A percentile compares a stretch with the other conserved stretches of the same genome.
These are phyloP conservation scores for Blennius ocellaris DNA, from an alignment of 2,113 vertebrate species.

Conservation along the genomic window DNA sequence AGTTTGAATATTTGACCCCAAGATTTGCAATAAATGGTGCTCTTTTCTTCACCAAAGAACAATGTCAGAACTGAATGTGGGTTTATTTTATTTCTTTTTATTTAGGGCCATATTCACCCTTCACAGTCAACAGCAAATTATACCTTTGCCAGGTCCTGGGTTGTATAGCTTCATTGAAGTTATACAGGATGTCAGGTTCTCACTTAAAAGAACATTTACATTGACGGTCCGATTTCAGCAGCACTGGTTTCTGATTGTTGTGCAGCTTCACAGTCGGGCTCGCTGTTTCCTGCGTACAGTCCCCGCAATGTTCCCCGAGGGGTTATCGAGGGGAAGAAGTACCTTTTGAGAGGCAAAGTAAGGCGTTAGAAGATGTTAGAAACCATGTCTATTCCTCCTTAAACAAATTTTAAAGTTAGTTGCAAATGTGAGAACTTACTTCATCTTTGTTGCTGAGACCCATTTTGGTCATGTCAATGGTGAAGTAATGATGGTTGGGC, in stretches of 20 bases:
- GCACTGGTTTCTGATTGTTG: conserved; percentile 1
- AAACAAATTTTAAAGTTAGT: background rate
- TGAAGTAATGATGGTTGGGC: conserved; percentile 93
- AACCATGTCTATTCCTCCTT: background rate
- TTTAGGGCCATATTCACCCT: background rate
- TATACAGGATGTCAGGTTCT: background rate
- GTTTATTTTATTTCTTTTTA: conserved; percentile 4
- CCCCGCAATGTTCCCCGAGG: conserved; percentile 92
- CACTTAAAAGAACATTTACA: fast-evolving
- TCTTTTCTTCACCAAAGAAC: conserved; percentile 80
- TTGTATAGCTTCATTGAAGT: background rate
- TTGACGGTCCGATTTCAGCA: background rate
- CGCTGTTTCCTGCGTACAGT: conserved; percentile 85
- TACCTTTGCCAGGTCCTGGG: background rate
- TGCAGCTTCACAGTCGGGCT: conserved; percentile 83
- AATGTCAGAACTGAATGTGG: conserved; percentile 2
- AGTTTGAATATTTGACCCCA: conserved; percentile 66
- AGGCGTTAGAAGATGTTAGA: too few species aligned
- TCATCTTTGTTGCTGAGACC: conserved; percentile 91
- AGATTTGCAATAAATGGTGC: conserved; percentile 81
- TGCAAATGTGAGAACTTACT: conserved; percentile 79
- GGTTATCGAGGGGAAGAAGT: conserved; percentile 89
- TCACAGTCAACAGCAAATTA: background rate
- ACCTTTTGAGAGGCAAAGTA: conserved; percentile 80
- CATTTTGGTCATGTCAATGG: conserved; percentile 92